Base-by-base conservation (phyloP, 2,797 vertebrate genomes). In the Neosilurus mollespiculum region DNA sequence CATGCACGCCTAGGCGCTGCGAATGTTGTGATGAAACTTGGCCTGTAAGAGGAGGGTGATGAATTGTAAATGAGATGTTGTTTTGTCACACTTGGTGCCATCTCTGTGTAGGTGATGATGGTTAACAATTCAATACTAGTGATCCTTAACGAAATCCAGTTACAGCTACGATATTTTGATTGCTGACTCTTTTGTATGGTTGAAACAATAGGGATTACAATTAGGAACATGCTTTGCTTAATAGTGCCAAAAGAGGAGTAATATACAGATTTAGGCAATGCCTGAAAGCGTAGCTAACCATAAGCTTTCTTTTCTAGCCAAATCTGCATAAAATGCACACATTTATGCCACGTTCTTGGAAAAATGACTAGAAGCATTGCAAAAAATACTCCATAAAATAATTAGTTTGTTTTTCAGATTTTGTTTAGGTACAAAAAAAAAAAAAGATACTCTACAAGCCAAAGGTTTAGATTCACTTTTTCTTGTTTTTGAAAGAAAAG, bases 1-100 rank as follows among this genome's bases (percentile, higher is more conserved):
- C 84, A 84, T 61, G 83, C 85, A 76, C 66, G 72, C 88, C 88
- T 69, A 85, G 91, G 87, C 80, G 51, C 75, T 72, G 49, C 53
- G 87, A 58, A 58, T 58, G 59, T 62, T 62, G n/a, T 86, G 87
- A 81, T 76, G 76, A 86, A 83, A 87, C 78, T 79, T 87, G 80
- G 86, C 84, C 84, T 84, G 70, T 84, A 76, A 78, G 54, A 85
- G 72, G 80, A 79, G 77, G 66, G 70, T 84, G 76, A 71, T 79
- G 84, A 85, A 78, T 81, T 81, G 86, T 61, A 84, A 83, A 81
- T 80, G 71, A 86, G 81, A 84, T 78, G 77, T 59, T 69, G 26
- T 84, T 78, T 79, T 81, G 75, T 81, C 78, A 65, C 72, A 26
- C 69, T 72, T 53, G 51, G 15, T 70, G 80, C 51, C 71, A 72